phyloP scores from a whole-genome alignment of 2,113 vertebrate genomes.

The Eulacestoma nigropectus region DNA sequence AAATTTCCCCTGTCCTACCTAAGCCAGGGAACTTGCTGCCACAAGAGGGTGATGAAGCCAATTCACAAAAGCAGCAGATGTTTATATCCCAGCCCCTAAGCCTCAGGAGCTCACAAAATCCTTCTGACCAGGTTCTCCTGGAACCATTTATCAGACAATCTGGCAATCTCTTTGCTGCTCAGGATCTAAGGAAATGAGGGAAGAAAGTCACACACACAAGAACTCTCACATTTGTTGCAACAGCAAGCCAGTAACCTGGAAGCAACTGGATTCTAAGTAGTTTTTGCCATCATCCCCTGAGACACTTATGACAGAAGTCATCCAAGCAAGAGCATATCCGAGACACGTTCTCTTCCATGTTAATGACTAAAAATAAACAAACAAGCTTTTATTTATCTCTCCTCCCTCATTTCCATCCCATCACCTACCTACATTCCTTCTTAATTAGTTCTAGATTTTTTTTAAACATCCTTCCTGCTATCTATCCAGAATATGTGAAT shows the following conservation, averaged over 20 bases:
- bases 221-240: neutral
- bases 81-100: neutral
- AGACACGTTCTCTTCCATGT: neutral
- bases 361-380: neutral
- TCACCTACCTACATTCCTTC: neutral
- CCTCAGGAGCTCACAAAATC: neutral
- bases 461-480: neutral
- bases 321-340: neutral
- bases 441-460: neutral
- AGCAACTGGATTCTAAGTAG: neutral
- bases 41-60: neutral
- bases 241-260: neutral
- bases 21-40: neutral
- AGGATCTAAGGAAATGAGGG: neutral
- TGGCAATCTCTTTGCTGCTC: neutral
- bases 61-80: neutral
- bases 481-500: neutral
- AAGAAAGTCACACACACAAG: neutral
- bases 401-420: neutral
- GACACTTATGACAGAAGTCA: neutral
- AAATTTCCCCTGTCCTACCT: neutral
- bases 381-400: neutral
- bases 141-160: neutral
- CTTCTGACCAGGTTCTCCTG: neutral
- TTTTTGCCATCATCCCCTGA: neutral